phyloP scores from a whole-genome alignment of 2,113 vertebrate species.

The Pterocles gutturalis region DNA sequence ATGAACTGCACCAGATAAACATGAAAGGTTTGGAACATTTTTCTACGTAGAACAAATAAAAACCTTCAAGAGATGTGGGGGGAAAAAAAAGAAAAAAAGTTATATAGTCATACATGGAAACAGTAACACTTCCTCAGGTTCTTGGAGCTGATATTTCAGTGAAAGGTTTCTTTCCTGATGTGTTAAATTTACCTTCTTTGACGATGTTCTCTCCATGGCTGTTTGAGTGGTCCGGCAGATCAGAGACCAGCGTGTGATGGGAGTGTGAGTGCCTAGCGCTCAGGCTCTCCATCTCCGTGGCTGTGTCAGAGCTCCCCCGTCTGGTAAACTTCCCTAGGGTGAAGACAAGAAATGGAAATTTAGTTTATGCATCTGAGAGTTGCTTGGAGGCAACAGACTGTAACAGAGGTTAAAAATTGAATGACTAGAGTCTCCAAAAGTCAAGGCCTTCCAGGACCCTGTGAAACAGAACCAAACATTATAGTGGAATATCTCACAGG shows the following conservation, averaged over 20 bases:
- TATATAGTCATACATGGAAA: not conserved
- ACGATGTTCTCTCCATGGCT: slow-evolving; percentile 94
- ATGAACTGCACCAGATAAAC: not conserved
- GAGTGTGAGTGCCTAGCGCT: slow-evolving; percentile 92
- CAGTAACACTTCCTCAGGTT: not conserved
- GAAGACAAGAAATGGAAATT: not conserved
- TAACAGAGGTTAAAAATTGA: not conserved
- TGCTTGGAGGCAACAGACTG: not conserved
- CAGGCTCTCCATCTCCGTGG: slow-evolving; percentile 93
- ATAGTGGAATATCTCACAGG: fast-evolving
- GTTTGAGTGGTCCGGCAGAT: slow-evolving; percentile 93
- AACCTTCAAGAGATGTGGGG: fast-evolving
- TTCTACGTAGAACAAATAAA: not conserved
- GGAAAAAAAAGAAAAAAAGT: not conserved
- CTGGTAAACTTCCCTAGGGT: slow-evolving; percentile 90
- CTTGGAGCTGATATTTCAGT: not conserved
- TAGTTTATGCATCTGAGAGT: not conserved
- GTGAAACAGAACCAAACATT: not conserved
- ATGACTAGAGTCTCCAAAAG: not conserved
- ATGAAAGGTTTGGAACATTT: not conserved
- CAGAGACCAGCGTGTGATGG: slow-evolving; percentile 91
- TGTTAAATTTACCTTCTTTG: slow-evolving; percentile 85
- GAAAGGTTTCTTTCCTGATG: not conserved
- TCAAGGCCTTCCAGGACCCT: not conserved
- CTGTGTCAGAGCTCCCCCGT: slow-evolving; percentile 92